Conservation (phyloP, 1,140 invertebrate genomes). For the Rhagoletis pomonella region DNA sequence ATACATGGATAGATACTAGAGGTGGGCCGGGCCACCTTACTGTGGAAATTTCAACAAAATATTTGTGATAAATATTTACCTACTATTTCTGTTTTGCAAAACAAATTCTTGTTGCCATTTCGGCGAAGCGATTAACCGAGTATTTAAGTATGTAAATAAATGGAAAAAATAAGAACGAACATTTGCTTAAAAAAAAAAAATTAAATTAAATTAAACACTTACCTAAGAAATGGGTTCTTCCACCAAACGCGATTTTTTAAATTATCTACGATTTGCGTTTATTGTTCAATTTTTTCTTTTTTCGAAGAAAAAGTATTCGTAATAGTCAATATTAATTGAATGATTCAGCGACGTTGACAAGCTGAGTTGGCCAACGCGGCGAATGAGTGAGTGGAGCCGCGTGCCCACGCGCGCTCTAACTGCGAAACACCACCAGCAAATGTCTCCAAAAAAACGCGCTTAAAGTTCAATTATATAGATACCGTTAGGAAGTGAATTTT, state of each 20-base stretch:
- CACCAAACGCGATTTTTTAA: neutral
- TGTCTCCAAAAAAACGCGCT: neutral
- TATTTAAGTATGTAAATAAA: neutral
- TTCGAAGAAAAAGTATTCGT: neutral
- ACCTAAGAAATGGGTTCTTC: neutral
- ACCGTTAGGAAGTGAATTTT: no score
- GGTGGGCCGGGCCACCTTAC: neutral
- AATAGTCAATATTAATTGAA: slow-evolving; percentile 11
- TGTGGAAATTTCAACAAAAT: neutral
- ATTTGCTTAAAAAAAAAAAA: neutral
- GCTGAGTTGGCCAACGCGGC: slow-evolving; percentile 9
- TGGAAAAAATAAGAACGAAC: no score
- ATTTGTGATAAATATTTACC: slow-evolving; percentile 40
- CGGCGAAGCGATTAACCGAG: neutral
- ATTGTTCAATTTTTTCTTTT: slow-evolving; percentile 4
- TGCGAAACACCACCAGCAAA: neutral
- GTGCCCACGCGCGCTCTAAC: neutral
- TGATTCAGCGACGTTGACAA: slow-evolving; percentile 28
- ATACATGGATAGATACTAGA: neutral
- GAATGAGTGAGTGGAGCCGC: neutral
- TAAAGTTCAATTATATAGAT: no score
- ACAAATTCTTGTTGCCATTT: neutral
- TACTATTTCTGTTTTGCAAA: neutral
- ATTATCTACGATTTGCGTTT: neutral
- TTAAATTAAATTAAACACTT: slow-evolving; percentile 1